phyloP scores from a whole-genome alignment of 2,113 vertebrate species.

The Python bivittatus region DNA sequence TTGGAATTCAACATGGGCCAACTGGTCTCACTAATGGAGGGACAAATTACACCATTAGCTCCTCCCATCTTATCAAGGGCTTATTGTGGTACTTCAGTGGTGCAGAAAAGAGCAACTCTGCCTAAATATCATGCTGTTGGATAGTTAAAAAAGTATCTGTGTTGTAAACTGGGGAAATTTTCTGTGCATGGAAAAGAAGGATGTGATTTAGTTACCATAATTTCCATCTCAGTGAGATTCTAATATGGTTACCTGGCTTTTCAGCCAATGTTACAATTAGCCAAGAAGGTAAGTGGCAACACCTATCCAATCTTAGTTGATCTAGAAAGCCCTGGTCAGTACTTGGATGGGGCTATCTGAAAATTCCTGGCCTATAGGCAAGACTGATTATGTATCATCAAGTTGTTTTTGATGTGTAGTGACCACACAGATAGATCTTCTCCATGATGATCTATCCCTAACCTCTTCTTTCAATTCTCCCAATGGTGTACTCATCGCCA shows the following conservation, averaged over 20 bases:
- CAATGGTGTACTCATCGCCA: too few species aligned
- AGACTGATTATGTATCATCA: neutral
- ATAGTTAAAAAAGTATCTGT: neutral
- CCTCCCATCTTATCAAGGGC: neutral
- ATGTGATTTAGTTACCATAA: neutral
- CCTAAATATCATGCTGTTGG: neutral
- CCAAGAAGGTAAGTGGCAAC: too few species aligned
- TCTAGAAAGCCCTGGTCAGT: too few species aligned
- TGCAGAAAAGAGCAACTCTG: neutral
- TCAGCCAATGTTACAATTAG: neutral
- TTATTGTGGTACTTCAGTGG: neutral
- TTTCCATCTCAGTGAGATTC: neutral
- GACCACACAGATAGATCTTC: too few species aligned
- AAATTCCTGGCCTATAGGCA: too few species aligned
- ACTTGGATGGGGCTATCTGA: too few species aligned
- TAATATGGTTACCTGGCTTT: neutral
- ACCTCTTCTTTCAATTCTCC: too few species aligned
- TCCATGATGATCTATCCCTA: too few species aligned
- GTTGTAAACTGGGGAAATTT: too few species aligned
- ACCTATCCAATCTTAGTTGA: too few species aligned
- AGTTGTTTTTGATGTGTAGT: too few species aligned
- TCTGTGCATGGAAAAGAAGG: neutral
- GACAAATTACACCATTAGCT: neutral
- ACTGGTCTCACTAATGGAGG: neutral
- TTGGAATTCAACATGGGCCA: neutral